Evolutionary conservation across 2,797 vertebrate genomes (phyloP), one percentile per base, ranked within the genome.

Genomic region (Rhinogobio ventralis): DNA sequence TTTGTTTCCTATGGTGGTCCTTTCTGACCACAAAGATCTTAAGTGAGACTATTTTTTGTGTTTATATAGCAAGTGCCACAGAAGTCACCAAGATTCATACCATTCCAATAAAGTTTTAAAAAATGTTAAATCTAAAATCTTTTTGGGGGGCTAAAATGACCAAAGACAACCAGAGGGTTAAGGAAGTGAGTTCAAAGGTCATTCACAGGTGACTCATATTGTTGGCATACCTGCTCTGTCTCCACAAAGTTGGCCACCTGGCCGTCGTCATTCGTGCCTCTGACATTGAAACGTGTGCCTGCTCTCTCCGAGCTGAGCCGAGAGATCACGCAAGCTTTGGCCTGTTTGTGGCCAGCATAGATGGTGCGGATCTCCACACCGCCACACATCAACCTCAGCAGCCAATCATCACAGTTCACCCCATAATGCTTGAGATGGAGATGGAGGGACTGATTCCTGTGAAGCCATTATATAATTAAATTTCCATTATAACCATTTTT

Each of bases 211-310:
- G 36, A 72, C 36, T 81, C 20, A 62, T 36, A n/a, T 23, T 45
- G 51, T 57, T 1, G 5, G 55, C 68, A 69, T 91, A 98, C 98
- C 97, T 99, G 98, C 87, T 99, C 98, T 0, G 98, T 99, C 92
- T 99, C 98, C 73, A 99, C 98, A 91, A 99, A 99, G 92, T 99
- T 99, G 87, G 98, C 98, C 66, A 99, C 98, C 0, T 99, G 98
- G 5, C 98, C 98, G 0, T 99, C 97, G 28, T 99, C 98, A 0
- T 99, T 99, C 67, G 98, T 97, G 86, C 98, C 98, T 23, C 98
- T 94, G 14, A 99, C 98, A 0, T 99, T 99, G 87, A 99, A 99
- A 42, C 98, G 94, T 0, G 98, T 99, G 86, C 98, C 98, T 0
- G 98, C 98, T 83, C 98, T 94, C 89, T 99, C 98, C 13, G 98